Evolutionary conservation across 2,797 vertebrate species (phyloP).

Genomic region (Aselliscus stoliczkanus): DNA sequence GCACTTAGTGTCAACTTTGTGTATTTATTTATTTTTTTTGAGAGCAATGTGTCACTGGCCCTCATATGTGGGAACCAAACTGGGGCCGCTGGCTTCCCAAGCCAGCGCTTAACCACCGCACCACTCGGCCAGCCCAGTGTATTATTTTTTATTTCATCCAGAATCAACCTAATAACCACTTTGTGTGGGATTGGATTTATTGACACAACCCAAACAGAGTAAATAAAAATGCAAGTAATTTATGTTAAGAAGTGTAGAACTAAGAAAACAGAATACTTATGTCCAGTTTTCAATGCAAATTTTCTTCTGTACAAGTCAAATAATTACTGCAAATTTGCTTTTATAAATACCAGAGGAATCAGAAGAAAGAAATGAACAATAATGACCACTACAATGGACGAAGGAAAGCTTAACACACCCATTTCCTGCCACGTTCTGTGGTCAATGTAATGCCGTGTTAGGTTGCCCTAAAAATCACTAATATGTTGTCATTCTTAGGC

Average conservation of each 20-base stretch:
- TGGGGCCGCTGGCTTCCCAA: too few species aligned
- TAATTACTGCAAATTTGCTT: background rate
- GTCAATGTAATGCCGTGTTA: background rate
- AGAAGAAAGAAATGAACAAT: background rate
- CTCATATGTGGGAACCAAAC: too few species aligned
- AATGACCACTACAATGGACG: background rate
- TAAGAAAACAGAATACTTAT: background rate
- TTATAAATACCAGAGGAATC: background rate
- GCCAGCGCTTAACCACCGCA: too few species aligned
- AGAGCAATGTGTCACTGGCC: too few species aligned
- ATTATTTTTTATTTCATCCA: background rate
- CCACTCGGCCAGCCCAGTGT: too few species aligned
- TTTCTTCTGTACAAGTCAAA: background rate
- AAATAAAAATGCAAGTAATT: background rate
- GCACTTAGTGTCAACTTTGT: background rate
- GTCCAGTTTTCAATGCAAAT: background rate
- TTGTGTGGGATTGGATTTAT: background rate
- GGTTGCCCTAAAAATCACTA: background rate
- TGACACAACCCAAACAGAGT: background rate
- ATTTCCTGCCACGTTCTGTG: background rate
- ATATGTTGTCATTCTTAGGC: background rate
- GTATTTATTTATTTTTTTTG: too few species aligned
- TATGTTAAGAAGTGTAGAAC: background rate
- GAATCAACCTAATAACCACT: background rate
- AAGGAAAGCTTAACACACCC: background rate